Base-by-base conservation (phyloP, 2,888 invertebrate genomes). In the Dione vanillae region DNA sequence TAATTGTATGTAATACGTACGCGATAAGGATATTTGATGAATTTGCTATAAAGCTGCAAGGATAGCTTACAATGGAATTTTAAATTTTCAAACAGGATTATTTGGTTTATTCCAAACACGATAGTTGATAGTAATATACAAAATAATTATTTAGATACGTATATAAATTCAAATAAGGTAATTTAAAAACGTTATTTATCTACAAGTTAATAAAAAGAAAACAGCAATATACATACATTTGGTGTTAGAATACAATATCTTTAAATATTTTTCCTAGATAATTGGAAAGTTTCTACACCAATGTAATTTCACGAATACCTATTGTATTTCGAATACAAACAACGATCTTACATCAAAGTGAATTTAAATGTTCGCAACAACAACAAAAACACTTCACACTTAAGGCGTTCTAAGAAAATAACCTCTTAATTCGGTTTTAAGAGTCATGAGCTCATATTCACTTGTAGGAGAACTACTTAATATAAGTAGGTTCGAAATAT, bases 291-390 rank as follows among this genome's bases (percentile, higher is more conserved):
- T 70, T 49, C 62, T 47, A 64, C 67, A 59, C 74, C 56, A 69
- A 73, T 69, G 73, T 75, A 72, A 76, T 75, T 76, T 73, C 72
- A 56, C 54, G 70, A 69, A 68, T 72, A 72, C 71, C 70, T 76
- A 74, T 78, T 75, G 75, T 75, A 72, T 79, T 72, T 72, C 75
- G 65, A 49, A 72, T 59, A 75, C 75, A 73, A 77, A 78, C 76
- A 77, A 66, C 71, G 67, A 74, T 76, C 77, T 70, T 79, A 89
- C 86, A 88, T 90, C 91, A 90, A 90, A 90, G 83, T 75, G 82
- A 80, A 85, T 87, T 87, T 88, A 86, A 88, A 89, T 85, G 84
- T 81, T 80, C 79, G 76, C 81, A 79, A 82, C 80, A 82, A 80
- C 80, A 83, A 82, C 86, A 89, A 83, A 82, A 86, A 89, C 82